These are phyloP conservation scores for Drosophila formosana DNA, from an alignment of 2,888 invertebrate species.

Conservation along the genomic window DNA sequence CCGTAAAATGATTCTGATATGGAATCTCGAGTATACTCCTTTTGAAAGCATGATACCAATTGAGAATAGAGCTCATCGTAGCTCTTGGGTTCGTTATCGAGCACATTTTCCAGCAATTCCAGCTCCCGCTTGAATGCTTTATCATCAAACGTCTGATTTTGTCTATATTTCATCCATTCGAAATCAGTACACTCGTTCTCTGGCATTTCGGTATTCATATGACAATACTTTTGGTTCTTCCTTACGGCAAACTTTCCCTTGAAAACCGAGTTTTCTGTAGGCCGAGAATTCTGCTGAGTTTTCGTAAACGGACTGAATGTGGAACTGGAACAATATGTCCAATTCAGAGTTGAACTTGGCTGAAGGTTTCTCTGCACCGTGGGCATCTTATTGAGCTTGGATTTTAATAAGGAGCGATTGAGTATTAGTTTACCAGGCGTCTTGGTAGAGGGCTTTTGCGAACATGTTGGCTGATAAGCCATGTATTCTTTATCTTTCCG, in stretches of 20 bases:
- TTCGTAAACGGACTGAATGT: constrained; percentile 8
- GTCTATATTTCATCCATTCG: constrained; percentile 28
- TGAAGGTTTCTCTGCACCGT: constrained; percentile 1
- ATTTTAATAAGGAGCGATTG: neutral
- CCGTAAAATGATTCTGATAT: constrained; percentile 8
- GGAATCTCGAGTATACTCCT: neutral
- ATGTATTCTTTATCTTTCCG: neutral
- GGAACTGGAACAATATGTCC: neutral
- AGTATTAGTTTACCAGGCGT: neutral
- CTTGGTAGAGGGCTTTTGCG: neutral
- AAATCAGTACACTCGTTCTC: constrained; percentile 36
- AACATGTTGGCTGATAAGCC: no score
- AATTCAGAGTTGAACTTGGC: neutral
- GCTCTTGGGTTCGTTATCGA: constrained; percentile 30
- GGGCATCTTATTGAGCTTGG: constrained; percentile 6
- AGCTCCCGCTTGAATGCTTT: neutral
- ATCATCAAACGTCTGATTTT: constrained; percentile 6
- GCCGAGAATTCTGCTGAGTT: neutral
- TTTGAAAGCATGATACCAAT: constrained; percentile 38
- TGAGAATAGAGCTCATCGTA: constrained; percentile 50
- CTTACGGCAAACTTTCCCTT: neutral
- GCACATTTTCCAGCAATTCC: neutral
- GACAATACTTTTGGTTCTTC: constrained; percentile 19
- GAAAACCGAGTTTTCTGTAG: neutral
- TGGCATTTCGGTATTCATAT: constrained; percentile 3